Evolutionary conservation across 2,113 vertebrate genomes (phyloP).

Genomic region (Bettongia penicillata): DNA sequence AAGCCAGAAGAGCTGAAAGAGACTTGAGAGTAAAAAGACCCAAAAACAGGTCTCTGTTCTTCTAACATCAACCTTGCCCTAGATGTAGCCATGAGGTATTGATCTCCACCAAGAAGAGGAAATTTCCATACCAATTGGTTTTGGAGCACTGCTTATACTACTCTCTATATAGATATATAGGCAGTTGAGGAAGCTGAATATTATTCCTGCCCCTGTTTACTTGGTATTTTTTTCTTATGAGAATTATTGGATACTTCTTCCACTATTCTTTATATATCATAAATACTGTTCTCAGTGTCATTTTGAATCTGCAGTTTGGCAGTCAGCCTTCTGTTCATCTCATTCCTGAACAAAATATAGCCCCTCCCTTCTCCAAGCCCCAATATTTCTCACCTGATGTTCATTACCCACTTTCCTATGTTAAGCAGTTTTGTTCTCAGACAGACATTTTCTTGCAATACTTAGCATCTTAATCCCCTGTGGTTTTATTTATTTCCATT

Average conservation of each 20-base stretch:
- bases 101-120: not conserved
- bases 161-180: not conserved
- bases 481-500: not conserved
- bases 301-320: not conserved
- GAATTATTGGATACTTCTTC: conserved; percentile 1
- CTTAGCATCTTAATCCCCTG: not conserved
- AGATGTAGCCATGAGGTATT: not conserved
- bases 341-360: not conserved
- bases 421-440: conserved; percentile 41
- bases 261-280: not conserved
- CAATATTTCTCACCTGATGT: not conserved
- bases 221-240: conserved; percentile 9
- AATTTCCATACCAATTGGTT: not conserved
- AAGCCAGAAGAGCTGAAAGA: not conserved
- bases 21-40: too few species aligned
- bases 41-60: not conserved
- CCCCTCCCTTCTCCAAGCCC: not conserved
- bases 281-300: not conserved
- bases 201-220: not conserved
- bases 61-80: not conserved
- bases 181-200: not conserved
- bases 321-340: not conserved
- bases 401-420: conserved; percentile 15
- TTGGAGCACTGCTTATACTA: not conserved
- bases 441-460: not conserved